These are phyloP conservation scores for Lagodon rhomboides DNA, from an alignment of 2,797 vertebrate species.

Conservation along the genomic window DNA sequence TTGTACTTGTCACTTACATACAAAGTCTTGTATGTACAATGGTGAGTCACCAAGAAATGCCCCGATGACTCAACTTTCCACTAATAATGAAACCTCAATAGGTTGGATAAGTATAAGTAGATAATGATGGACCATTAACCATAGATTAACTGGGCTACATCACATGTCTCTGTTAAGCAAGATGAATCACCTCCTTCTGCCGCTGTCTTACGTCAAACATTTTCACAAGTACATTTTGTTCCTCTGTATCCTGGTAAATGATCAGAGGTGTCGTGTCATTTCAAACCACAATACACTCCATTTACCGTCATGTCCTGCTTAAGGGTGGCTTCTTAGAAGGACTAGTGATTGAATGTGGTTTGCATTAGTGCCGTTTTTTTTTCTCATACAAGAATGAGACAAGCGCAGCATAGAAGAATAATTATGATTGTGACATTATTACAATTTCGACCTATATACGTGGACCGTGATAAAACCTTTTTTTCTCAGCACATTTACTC, in stretches of 20 bases:
- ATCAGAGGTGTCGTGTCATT: slow-evolving; percentile 37
- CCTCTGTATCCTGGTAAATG: slow-evolving; percentile 25
- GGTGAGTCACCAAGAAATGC: slow-evolving; percentile 32
- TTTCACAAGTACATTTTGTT: slow-evolving; percentile 41
- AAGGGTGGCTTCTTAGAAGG: neutral
- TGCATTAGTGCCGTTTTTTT: too few relatives aligned
- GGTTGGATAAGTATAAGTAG: slow-evolving; percentile 23
- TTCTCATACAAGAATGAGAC: neutral
- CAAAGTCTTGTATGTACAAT: neutral
- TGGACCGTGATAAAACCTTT: neutral
- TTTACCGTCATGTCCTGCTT: neutral
- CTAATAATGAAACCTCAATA: slow-evolving; percentile 34
- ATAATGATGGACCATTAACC: slow-evolving; percentile 43
- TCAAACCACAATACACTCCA: slow-evolving; percentile 36
- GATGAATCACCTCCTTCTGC: slow-evolving; percentile 42
- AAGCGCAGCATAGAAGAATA: neutral
- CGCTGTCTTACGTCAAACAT: slow-evolving; percentile 19
- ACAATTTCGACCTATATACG: neutral
- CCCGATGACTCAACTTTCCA: slow-evolving; percentile 28
- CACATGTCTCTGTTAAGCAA: slow-evolving; percentile 32
- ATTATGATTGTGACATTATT: neutral
- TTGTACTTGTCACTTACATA: slow-evolving; percentile 4
- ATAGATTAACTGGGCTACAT: slow-evolving; percentile 34
- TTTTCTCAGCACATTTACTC: neutral
- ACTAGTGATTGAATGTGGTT: neutral